Evolutionary conservation across 2,888 invertebrate genomes (phyloP), one percentile per base, ranked within the genome.

Genomic region (Pinctada fucata): DNA sequence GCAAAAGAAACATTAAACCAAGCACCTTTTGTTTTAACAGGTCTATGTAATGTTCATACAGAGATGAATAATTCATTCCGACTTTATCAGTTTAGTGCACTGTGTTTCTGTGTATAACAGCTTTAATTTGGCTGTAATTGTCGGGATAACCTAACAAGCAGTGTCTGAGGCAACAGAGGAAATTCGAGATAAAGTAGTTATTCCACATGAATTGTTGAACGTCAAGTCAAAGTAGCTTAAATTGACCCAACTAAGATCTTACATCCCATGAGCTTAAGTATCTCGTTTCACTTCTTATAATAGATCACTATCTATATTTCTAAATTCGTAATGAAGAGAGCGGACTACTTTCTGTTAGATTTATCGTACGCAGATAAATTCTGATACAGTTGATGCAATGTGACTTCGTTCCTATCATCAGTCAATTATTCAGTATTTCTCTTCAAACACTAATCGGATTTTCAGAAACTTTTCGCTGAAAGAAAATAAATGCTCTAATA

Each of bases 211-310:
- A 13, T 58, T 6, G 58, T 6, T 58, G 13, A 58, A 58, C 58
- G 58, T 58, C 58, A 58, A 10, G 58, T 58, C 58, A 58, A 58
- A 58, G 58, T 58, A 58, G 58, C 58, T 10, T 58, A 58, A 58
- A 58, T 58, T 58, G 58, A 58, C 58, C 58, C 58, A 13, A 58
- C 8, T 58, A 10, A 58, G 6, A 58, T 58, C 58, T 58, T 6
- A 13, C 58, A 58, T 58, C 58, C 31, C 58, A 58, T 58, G 58
- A 31, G 58, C 58, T 58, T 13, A 58, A 58, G 58, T 58, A 58
- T 58, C 58, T 58, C 58, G 13, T 58, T 58, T 58, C 58, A 58
- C 13, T 58, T 58, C 58, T 58, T 58, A 58, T 13, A 58, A 6
- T 58, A 58, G 58, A 58, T 58, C 8, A 13, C 58, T 58, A 58